Percentiles rank a stretch among this genome's conserved stretches.
Evolutionary conservation across 2,888 invertebrate genomes (phyloP).

Genomic region (Hemicrepidius hirtus): DNA sequence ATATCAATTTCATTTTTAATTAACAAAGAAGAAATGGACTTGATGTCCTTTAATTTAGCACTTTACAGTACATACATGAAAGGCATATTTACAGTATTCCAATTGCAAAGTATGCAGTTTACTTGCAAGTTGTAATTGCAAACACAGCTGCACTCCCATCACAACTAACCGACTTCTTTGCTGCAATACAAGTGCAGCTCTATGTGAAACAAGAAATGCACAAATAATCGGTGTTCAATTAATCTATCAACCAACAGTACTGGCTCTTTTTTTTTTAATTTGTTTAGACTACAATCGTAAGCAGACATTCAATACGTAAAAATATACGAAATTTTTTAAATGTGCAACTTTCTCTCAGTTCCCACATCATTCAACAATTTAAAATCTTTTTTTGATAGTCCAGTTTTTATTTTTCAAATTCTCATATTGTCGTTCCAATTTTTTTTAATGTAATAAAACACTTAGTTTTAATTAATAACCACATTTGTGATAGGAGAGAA

Average conservation of each 20-base stretch:
- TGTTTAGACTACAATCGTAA: conserved; percentile 46
- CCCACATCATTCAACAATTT: conserved; percentile 46
- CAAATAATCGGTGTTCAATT: conserved; percentile 36
- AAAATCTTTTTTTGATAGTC: conserved; percentile 45
- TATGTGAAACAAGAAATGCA: conserved; percentile 33
- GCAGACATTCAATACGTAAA: conserved; percentile 52
- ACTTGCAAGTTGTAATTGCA: conserved; percentile 41
- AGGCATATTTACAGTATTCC: conserved; percentile 62
- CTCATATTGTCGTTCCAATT: conserved; percentile 52
- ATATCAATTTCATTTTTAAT: conserved; percentile 29
- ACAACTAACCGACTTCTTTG: conserved; percentile 32
- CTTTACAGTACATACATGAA: conserved; percentile 63
- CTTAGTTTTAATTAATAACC: conserved; percentile 31
- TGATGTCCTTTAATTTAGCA: conserved; percentile 51
- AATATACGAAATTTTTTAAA: conserved; percentile 50
- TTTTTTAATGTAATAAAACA: conserved; percentile 38
- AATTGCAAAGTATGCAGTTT: conserved; percentile 52
- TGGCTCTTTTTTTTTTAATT: conserved; percentile 34
- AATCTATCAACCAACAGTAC: conserved; percentile 20
- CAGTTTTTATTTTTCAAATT: conserved; percentile 45
- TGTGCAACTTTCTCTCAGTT: conserved; percentile 46
- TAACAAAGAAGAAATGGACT: conserved; percentile 40
- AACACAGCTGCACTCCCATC: conserved; percentile 44
- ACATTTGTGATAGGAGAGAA: conserved; percentile 32
- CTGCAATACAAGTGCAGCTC: conserved; percentile 40